These are phyloP conservation scores for Melinopterus prodromus DNA, from an alignment of 2,888 invertebrate genomes.

Conservation along the genomic window DNA sequence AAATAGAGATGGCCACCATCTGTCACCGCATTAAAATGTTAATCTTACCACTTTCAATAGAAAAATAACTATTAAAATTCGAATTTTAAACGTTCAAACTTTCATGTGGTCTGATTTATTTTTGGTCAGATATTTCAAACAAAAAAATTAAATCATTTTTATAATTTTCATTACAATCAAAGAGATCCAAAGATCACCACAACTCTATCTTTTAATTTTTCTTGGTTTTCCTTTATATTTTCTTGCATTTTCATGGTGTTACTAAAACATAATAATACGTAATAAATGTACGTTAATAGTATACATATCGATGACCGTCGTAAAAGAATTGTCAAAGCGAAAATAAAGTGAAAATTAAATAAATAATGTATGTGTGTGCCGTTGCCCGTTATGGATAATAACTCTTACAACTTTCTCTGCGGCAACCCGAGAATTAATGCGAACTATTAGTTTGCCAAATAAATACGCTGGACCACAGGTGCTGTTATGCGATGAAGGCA, in stretches of 20 bases:
- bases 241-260: not conserved
- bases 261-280: not conserved
- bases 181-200: too few species aligned
- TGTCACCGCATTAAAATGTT: not conserved
- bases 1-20: not conserved
- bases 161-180: too few species aligned
- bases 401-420: not conserved
- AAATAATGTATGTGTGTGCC: not conserved
- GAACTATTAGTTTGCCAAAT: not conserved
- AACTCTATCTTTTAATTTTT: too few species aligned
- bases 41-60: not conserved
- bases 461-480: not conserved
- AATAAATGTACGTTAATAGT: not conserved
- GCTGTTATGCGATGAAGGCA: not conserved
- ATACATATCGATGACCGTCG: not conserved
- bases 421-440: not conserved
- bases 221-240: too few species aligned
- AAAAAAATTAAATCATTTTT: too few species aligned
- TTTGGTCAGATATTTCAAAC: too few species aligned
- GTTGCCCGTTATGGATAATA: not conserved
- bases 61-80: not conserved
- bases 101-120: too few species aligned
- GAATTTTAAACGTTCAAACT: not conserved
- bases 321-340: not conserved
- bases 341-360: not conserved